A percentile compares a stretch with the other conserved stretches of the same genome.
Evolutionary conservation across 2,888 invertebrate genomes (phyloP).

Genomic region (Ypsolopha sequella): DNA sequence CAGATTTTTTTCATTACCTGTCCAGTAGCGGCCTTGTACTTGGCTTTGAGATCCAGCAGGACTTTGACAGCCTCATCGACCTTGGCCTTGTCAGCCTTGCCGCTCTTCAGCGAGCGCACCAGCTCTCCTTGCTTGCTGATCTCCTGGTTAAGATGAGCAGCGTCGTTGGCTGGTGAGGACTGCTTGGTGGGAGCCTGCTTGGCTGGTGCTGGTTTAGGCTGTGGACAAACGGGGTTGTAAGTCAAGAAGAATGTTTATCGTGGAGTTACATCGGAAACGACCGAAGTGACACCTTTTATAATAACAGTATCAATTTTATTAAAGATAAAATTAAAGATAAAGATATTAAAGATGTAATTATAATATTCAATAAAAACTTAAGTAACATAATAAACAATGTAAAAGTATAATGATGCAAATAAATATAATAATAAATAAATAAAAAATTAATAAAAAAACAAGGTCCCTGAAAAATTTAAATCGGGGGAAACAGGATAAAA

Average conservation of each 20-base stretch:
- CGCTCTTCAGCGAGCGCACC: constrained; percentile 76
- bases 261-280: too few species aligned
- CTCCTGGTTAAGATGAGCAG: constrained; percentile 32
- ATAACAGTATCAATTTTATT: too few species aligned
- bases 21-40: constrained; percentile 73
- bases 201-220: constrained; percentile 19
- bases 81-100: constrained; percentile 63
- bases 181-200: constrained; percentile 9
- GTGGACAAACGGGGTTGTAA: neutral
- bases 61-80: constrained; percentile 57
- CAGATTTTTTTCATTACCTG: constrained; percentile 24
- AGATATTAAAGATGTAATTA: too few species aligned
- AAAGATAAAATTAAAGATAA: too few species aligned
- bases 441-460: too few species aligned
- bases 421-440: too few species aligned
- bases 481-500: too few species aligned
- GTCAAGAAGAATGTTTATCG: neutral
- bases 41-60: constrained; percentile 77
- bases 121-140: constrained; percentile 74
- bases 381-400: too few species aligned
- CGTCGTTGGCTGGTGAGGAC: constrained; percentile 15
- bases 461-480: too few species aligned
- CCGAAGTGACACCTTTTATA: too few species aligned
- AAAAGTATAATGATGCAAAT: too few species aligned
- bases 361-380: too few species aligned